A percentile compares a stretch with the other conserved stretches of the same genome.
These are phyloP conservation scores for Aphodius granarius DNA, from an alignment of 2,888 invertebrate genomes.

Conservation along the genomic window DNA sequence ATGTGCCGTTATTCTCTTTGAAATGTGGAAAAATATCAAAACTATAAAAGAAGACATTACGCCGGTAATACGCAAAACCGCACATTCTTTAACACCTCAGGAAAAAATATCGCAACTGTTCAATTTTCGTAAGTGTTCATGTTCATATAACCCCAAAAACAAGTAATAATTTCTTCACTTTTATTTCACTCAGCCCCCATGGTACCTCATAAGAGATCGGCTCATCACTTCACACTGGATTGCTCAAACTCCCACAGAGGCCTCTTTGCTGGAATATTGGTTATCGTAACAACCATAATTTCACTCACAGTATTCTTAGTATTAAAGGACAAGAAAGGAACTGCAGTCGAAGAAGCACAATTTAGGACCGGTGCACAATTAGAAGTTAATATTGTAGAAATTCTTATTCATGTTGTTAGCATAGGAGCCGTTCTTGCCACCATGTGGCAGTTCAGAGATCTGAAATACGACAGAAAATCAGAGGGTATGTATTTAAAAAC, in stretches of 20 bases:
- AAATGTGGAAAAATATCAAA: slow-evolving; percentile 89
- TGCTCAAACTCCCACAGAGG: slow-evolving; percentile 91
- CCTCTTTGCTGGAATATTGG: slow-evolving; percentile 76
- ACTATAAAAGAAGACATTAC: slow-evolving; percentile 12
- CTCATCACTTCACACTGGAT: slow-evolving; percentile 87
- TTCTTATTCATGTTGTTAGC: slow-evolving; percentile 72
- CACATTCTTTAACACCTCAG: slow-evolving; percentile 50
- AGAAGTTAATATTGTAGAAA: slow-evolving; percentile 76
- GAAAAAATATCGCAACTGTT: slow-evolving; percentile 22
- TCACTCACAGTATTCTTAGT: slow-evolving; percentile 90
- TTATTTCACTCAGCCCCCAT: too few species aligned
- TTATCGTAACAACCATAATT: slow-evolving; percentile 78
- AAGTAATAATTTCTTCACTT: neutral
- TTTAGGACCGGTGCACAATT: slow-evolving; percentile 69
- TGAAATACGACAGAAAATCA: slow-evolving; percentile 66
- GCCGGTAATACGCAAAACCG: slow-evolving; percentile 53
- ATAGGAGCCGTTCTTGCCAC: slow-evolving; percentile 64
- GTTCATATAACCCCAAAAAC: neutral
- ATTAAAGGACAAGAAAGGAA: slow-evolving; percentile 60
- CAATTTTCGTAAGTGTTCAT: slow-evolving; percentile 24
- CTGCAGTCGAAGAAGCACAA: slow-evolving; percentile 47
- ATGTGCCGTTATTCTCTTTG: slow-evolving; percentile 92
- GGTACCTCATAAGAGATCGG: slow-evolving; percentile 57
- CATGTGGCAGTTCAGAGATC: slow-evolving; percentile 68
- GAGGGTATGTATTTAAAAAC: slow-evolving; percentile 52